phyloP scores from a whole-genome alignment of 2,888 invertebrate genomes.

The Mimachlamys varia region DNA sequence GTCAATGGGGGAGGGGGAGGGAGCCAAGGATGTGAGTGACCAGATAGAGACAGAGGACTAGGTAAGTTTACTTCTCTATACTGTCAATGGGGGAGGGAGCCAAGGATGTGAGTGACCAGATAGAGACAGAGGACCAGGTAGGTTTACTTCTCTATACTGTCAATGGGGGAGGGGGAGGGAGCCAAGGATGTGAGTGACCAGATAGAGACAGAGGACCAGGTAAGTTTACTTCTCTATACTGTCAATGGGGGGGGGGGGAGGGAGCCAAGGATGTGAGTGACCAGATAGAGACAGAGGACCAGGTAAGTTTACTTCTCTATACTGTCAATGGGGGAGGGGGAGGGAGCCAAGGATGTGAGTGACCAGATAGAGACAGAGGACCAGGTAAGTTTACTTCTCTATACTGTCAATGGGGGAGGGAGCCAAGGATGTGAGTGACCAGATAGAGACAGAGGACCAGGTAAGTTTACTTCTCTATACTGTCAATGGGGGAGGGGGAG shows the following conservation, averaged over 20 bases:
- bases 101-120: slow-evolving; percentile 96
- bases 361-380: slow-evolving; percentile 93
- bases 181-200: slow-evolving; percentile 96
- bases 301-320: slow-evolving; percentile 80
- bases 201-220: slow-evolving; percentile 93
- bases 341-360: slow-evolving; percentile 96
- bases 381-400: slow-evolving; percentile 83
- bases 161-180: slow-evolving; percentile 86
- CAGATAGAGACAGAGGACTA: slow-evolving; percentile 94
- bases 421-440: slow-evolving; percentile 96
- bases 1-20: slow-evolving; percentile 93
- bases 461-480: slow-evolving; percentile 58
- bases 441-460: slow-evolving; percentile 93
- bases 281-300: slow-evolving; percentile 92
- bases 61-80: slow-evolving; percentile 61
- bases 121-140: slow-evolving; percentile 92
- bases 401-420: slow-evolving; percentile 84
- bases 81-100: slow-evolving; percentile 86
- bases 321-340: slow-evolving; percentile 90
- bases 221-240: slow-evolving; percentile 54
- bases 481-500: slow-evolving; percentile 85
- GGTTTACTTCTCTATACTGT: slow-evolving; percentile 12
- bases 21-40: slow-evolving; percentile 97
- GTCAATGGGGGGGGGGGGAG: slow-evolving; percentile 86
- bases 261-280: slow-evolving; percentile 97